Percentiles rank a stretch among this genome's conserved stretches.
Evolutionary conservation across 2,113 vertebrate genomes (phyloP).

Genomic region (Misgurnus anguillicaudatus): DNA sequence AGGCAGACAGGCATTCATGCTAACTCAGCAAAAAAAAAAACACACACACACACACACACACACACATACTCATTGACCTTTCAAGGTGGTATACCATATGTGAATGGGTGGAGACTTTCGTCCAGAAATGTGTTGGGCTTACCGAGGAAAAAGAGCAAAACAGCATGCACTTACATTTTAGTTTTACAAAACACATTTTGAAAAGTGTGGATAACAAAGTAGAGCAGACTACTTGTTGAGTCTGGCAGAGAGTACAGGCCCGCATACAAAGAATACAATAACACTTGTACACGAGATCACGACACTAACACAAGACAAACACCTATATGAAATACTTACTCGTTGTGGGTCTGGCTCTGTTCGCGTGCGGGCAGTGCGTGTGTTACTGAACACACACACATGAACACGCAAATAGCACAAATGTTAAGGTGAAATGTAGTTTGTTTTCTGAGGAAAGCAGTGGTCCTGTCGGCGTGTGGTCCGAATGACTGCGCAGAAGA

Average conservation of each 20-base stretch:
- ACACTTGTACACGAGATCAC: slow-evolving; percentile 49
- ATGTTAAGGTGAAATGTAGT: slow-evolving; percentile 32
- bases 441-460: slow-evolving; percentile 6
- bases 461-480: slow-evolving; percentile 2
- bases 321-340: slow-evolving; percentile 59
- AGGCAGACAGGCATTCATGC: not conserved
- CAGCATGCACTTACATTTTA: not conserved
- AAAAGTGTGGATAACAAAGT: not conserved
- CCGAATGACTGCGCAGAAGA: slow-evolving; percentile 3
- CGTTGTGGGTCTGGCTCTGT: slow-evolving; percentile 55
- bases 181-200: not conserved
- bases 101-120: no score
- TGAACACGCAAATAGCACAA: slow-evolving; percentile 45
- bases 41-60: no score
- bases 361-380: slow-evolving; percentile 55
- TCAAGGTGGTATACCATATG: not conserved
- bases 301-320: slow-evolving; percentile 52
- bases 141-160: not conserved
- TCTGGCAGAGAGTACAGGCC: slow-evolving; percentile 5
- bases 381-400: slow-evolving; percentile 55
- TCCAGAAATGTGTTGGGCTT: slow-evolving; percentile 3
- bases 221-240: slow-evolving; percentile 48
- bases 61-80: not conserved
- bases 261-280: not conserved
- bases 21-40: not conserved